Conservation (phyloP, 2,888 invertebrate genomes). For the Zygaena filipendulae region DNA sequence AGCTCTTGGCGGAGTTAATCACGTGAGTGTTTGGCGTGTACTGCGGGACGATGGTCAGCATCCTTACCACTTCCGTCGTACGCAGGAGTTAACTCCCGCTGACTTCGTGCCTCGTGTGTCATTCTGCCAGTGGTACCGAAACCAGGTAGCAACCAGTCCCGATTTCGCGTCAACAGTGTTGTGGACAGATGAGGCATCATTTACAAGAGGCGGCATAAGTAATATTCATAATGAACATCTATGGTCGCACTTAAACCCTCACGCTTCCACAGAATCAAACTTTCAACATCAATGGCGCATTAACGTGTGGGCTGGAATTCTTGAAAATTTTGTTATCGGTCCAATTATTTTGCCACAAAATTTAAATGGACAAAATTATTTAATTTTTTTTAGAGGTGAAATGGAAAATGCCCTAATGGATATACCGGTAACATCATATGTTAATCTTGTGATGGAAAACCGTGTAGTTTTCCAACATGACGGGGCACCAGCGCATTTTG, state of each 20-base stretch:
- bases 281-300: constrained; percentile 11
- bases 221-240: constrained; percentile 13
- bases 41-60: constrained; percentile 6
- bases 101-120: constrained; percentile 1
- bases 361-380: too few species aligned
- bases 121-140: constrained; percentile 1
- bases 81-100: constrained; percentile 5
- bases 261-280: constrained; percentile 3
- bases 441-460: too few species aligned
- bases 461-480: too few species aligned
- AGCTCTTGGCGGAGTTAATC: constrained; percentile 9
- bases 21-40: constrained; percentile 7
- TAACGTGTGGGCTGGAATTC: constrained; percentile 12
- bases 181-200: constrained; percentile 8
- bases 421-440: too few species aligned
- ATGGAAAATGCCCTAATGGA: too few species aligned
- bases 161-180: constrained; percentile 1
- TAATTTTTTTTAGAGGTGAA: too few species aligned
- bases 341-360: too few species aligned
- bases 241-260: constrained; percentile 9
- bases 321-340: constrained; percentile 1
- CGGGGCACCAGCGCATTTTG: too few species aligned
- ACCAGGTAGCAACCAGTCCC: constrained; percentile 1
- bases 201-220: constrained; percentile 6
- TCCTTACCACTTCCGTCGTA: constrained; percentile 9